These are phyloP conservation scores for Squalus acanthias DNA, from an alignment of 2,797 vertebrate species.

Conservation along the genomic window DNA sequence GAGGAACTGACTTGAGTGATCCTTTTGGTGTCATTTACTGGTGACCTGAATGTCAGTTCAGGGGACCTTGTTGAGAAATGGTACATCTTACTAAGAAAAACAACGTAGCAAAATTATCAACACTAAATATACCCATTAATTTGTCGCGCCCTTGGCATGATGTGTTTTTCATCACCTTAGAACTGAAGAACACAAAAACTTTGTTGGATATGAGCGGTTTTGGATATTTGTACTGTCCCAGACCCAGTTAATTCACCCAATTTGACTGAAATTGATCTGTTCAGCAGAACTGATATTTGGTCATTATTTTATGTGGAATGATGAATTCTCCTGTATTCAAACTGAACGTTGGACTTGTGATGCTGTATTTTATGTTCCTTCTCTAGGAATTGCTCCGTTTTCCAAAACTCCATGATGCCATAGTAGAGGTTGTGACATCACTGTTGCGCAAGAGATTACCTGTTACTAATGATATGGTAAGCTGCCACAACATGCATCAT, in stretches of 20 bases:
- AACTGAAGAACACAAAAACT: not conserved
- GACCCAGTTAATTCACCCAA: not conserved
- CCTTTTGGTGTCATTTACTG: not conserved
- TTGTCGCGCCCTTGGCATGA: not conserved
- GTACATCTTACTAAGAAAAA: not conserved
- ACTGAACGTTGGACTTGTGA: not conserved
- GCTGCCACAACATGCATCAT: not conserved
- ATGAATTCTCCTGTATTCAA: not conserved
- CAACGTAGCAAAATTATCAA: not conserved
- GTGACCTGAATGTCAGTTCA: not conserved
- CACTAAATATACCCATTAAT: not conserved
- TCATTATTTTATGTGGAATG: not conserved
- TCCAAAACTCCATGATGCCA: slow-evolving; percentile 95
- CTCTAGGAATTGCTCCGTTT: slow-evolving; percentile 87
- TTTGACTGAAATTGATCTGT: slow-evolving; percentile 3
- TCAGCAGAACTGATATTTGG: not conserved
- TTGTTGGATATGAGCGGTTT: not conserved
- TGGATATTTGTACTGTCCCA: not conserved
- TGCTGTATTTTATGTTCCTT: not conserved
- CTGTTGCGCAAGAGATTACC: slow-evolving; percentile 88
- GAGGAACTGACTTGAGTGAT: not conserved
- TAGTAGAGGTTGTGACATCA: slow-evolving; percentile 95
- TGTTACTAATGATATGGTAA: slow-evolving; percentile 96
- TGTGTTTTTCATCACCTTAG: not conserved
- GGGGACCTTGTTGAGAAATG: not conserved